These are phyloP conservation scores for Monarcha castaneiventris DNA, from an alignment of 2,113 vertebrate species.

Conservation along the genomic window DNA sequence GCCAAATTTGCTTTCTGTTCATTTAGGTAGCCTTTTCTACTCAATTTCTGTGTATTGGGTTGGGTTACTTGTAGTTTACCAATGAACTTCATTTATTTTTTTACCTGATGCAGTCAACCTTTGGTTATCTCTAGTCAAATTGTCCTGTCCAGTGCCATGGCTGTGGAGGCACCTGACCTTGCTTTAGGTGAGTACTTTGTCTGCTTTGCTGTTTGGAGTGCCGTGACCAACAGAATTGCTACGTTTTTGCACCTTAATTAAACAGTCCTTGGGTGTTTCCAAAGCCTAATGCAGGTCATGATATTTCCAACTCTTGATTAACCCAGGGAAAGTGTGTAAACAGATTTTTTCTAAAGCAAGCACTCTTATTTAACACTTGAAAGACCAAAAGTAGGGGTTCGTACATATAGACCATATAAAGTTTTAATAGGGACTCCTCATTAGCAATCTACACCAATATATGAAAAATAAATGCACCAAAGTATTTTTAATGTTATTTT, in stretches of 20 bases:
- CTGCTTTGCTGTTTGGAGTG: not conserved
- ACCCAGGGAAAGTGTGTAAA: not conserved
- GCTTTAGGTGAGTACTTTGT: not conserved
- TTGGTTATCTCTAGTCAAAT: not conserved
- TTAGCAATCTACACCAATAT: not conserved
- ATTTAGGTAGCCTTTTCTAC: not conserved
- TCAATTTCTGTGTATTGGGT: not conserved
- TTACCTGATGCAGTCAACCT: not conserved
- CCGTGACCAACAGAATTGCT: fast-evolving
- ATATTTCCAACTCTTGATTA: not conserved
- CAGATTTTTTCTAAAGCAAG: not conserved
- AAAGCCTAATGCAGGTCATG: not conserved
- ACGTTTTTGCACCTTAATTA: not conserved
- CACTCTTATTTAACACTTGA: not conserved
- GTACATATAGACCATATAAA: not conserved
- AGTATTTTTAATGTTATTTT: not conserved
- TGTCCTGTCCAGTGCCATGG: not conserved
- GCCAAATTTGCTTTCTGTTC: not conserved
- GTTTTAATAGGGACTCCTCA: not conserved
- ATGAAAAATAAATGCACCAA: not conserved
- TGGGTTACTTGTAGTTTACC: not conserved
- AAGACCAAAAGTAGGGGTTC: not conserved
- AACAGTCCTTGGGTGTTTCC: not conserved
- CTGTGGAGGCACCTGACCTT: not conserved
- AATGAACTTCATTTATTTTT: not conserved